phyloP scores from a whole-genome alignment of 2,797 vertebrate genomes.

The Furcifer pardalis region DNA sequence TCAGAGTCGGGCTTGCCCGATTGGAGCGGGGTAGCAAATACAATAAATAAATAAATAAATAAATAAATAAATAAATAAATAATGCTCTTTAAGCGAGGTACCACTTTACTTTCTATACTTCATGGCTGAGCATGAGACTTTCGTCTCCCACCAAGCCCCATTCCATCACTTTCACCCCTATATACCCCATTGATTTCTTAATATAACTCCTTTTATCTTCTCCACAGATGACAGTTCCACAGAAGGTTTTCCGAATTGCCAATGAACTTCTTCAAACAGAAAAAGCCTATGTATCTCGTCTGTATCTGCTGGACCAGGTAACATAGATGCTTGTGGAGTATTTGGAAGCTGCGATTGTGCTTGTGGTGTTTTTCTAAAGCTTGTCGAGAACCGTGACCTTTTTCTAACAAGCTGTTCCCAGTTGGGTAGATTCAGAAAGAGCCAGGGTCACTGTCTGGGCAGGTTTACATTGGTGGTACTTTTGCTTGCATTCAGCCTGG shows the following conservation, averaged over 20 bases:
- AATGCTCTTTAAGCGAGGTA: no score
- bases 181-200: background rate
- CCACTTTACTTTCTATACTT: no score
- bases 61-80: no score
- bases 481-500: background rate
- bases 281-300: slow-evolving; percentile 88
- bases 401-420: background rate
- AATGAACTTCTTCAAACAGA: slow-evolving; percentile 91
- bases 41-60: no score
- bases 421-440: background rate
- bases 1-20: no score
- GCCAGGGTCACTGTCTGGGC: background rate
- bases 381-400: background rate
- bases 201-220: slow-evolving; percentile 22
- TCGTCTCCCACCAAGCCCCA: no score
- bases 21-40: no score
- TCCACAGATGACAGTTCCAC: slow-evolving; percentile 84
- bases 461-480: background rate
- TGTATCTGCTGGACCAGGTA: slow-evolving; percentile 90
- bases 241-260: slow-evolving; percentile 91
- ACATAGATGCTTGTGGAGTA: background rate
- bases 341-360: background rate
- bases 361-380: background rate
- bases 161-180: no score
- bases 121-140: no score